Base-by-base conservation (phyloP, 2,113 vertebrate species). In the Leptodactylus fuscus region DNA sequence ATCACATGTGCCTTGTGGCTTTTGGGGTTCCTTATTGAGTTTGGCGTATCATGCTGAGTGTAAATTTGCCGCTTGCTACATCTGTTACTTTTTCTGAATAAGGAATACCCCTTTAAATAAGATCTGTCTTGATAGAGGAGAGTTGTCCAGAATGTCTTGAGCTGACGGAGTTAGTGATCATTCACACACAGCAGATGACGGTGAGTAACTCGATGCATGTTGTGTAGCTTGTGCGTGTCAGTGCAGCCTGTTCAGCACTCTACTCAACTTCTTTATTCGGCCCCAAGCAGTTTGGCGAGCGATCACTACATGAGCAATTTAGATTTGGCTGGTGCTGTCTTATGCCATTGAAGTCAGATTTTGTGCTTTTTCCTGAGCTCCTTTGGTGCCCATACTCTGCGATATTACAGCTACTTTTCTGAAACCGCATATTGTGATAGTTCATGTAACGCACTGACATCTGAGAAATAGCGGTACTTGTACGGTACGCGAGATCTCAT, bases 401-500 rank as follows among this genome's bases (percentile, higher is more conserved):
- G 75, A 78, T 78, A 78, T 36, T 16, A 78, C 4, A 4, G 76
- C 76, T 79, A 79, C 49, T 79, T 79, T 34, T 38, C 20, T 32
- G 76, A 79, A 79, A 79, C 76, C 22, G 22, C 36, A 79, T 79
- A 79, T 79, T 60, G 76, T 79, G 76, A 79, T 55, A 60, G 27
- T 79, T 79, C 22, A 58, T 58, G 18, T 24, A 79, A 58, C 20
- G 41, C 22, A 41, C 16, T 38, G 76, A 55, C 36, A 58, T 60
- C 29, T 58, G 32, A 41, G 51, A 38, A 79, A 79, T 38, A 60
- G 9, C 51, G 24, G 51, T 41, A 38, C 34, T 58, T 60, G 20
- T 38, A 58, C 11, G 74, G 46, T 32, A 34, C 22, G 15, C 32
- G 49, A 55, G 27, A 55, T 36, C 75, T 20, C 4, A 27, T 36